These are phyloP conservation scores for Eremophila alpestris DNA, from an alignment of 2,797 vertebrate genomes.

Conservation along the genomic window DNA sequence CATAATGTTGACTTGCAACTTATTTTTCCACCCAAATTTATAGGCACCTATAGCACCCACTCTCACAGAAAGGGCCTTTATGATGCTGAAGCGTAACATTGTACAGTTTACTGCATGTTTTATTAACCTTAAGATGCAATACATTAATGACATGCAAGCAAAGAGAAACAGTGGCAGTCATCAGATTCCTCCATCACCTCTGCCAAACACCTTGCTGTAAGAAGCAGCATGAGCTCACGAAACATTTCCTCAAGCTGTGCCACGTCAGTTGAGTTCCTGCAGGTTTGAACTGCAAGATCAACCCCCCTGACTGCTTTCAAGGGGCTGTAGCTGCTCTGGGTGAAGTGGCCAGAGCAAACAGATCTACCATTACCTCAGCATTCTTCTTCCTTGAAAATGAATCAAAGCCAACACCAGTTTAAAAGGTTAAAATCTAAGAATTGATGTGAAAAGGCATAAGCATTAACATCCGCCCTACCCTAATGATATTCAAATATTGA, in stretches of 20 bases:
- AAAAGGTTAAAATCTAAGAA: not conserved
- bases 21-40: not conserved
- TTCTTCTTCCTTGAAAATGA: not conserved
- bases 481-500: not conserved
- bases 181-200: not conserved
- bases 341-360: not conserved
- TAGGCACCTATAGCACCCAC: not conserved
- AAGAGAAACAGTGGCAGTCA: not conserved
- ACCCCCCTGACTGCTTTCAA: not conserved
- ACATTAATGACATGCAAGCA: not conserved
- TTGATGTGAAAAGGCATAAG: not conserved
- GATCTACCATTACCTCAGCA: not conserved
- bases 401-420: not conserved
- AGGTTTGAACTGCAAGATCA: not conserved
- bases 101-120: not conserved
- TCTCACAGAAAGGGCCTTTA: not conserved
- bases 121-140: not conserved
- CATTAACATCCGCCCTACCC: fast-evolving
- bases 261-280: not conserved
- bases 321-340: not conserved
- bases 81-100: not conserved
- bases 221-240: not conserved
- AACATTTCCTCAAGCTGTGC: not conserved
- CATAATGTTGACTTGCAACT: not conserved
- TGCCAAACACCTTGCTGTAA: not conserved